Evolutionary conservation across 1,140 invertebrate species (phyloP), one percentile per base, ranked within the genome.

Genomic region (Solenopsis fugax): DNA sequence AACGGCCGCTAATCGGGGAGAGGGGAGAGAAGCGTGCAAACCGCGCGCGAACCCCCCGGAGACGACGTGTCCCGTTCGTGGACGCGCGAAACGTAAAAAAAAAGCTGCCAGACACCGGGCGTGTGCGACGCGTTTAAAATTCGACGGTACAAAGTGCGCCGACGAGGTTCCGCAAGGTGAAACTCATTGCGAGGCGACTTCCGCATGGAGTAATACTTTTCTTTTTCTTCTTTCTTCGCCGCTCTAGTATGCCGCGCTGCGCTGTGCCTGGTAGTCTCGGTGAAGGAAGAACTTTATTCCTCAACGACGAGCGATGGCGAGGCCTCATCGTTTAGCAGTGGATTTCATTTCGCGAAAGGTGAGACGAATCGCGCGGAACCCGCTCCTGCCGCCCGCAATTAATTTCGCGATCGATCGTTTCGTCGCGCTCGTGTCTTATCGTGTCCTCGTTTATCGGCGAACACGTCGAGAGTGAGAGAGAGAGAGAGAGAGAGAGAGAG

Each of bases 321-420:
- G 69, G 41, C 58, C 67, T 56, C n/a, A 56, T 58, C n/a, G 34
- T 62, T 34, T 50, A 84, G 9, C 69, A 12, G 37, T 9, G 56
- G 50, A 75, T 84, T 16, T 41, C 34, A 37, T 75, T 48, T 73
- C 80, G 41, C 69, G 58, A 37, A 81, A 81, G 54, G 80, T 84
- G 80, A 84, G 80, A 82, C 80, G 69, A 82, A 82, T 82, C 54
- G 67, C 12, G n/a, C 5, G 41, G 10, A 12, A 18, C 18, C 64
- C 54, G 56, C 29, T 54, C 56, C 72, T 16, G 37, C 73, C 73
- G 60, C 13, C 41, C 24, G 54, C 18, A 60, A 85, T 85, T 85
- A 62, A 85, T 77, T 85, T 56, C 2, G 21, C 82, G 64, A 85
- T 85, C 73, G 71, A 78, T 85, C 60, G 50, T 77, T 78, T 64